Percentiles rank a stretch among this genome's conserved stretches.
Conservation (phyloP, 2,888 invertebrate species). For the Polymixis lichenea region DNA sequence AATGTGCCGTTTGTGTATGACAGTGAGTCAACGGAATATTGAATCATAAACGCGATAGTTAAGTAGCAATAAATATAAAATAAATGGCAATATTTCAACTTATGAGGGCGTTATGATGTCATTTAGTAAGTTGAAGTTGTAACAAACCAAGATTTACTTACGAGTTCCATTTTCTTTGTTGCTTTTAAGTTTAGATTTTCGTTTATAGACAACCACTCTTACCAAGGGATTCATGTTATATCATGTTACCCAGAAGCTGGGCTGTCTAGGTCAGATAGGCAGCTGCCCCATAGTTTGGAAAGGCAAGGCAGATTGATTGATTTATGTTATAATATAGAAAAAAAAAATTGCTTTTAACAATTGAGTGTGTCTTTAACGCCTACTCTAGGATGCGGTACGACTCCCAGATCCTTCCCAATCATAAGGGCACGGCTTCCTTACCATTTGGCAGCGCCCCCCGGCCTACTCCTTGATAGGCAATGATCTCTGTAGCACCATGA, state of each 20-base stretch:
- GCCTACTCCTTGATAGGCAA: too few relatives aligned
- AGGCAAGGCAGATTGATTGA: neutral
- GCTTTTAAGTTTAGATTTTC: neutral
- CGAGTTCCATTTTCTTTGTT: neutral
- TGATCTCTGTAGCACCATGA: too few relatives aligned
- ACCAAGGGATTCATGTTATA: neutral
- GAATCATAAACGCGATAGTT: slow-evolving; percentile 21
- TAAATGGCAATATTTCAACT: neutral
- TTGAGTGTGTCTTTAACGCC: too few relatives aligned
- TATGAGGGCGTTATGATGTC: neutral
- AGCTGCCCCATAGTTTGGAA: neutral
- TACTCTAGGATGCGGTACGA: too few relatives aligned
- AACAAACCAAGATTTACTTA: neutral
- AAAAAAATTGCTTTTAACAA: too few relatives aligned
- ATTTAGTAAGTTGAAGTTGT: neutral
- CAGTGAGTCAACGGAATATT: slow-evolving; percentile 26
- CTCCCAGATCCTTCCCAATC: too few relatives aligned
- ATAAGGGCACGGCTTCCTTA: too few relatives aligned
- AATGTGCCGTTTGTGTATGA: neutral
- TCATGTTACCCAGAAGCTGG: neutral
- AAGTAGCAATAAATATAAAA: slow-evolving; percentile 13
- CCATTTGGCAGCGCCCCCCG: too few relatives aligned
- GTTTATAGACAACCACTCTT: too few relatives aligned
- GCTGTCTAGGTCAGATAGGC: neutral
- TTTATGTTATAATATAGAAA: neutral